Evolutionary conservation across 2,888 invertebrate genomes (phyloP).

Genomic region (Epistrophe eligans): DNA sequence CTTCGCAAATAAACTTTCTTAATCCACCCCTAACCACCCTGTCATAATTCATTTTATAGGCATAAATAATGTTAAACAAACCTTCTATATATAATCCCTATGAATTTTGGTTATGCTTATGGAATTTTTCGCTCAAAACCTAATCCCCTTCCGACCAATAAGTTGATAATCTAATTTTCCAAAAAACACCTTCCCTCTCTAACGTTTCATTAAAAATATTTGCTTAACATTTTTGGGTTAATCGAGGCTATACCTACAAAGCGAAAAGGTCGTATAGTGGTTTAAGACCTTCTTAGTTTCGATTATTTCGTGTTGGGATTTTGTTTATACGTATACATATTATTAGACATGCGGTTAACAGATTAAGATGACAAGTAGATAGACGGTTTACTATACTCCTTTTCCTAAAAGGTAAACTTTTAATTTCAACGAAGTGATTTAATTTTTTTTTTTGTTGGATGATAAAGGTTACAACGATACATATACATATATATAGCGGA

Average conservation of each 20-base stretch:
- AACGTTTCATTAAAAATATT: constrained; percentile 24
- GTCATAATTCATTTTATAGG: not conserved
- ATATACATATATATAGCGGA: not conserved
- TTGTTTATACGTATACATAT: not conserved
- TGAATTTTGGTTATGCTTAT: constrained; percentile 15
- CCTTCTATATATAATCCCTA: not conserved
- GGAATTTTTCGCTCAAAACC: constrained; percentile 2
- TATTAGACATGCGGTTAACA: constrained; percentile 6
- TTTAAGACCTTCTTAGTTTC: not conserved
- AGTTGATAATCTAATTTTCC: constrained; percentile 19
- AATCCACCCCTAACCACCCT: not conserved
- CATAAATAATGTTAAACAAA: constrained; percentile 16
- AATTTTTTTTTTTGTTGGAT: not conserved
- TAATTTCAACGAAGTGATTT: not conserved
- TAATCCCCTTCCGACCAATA: constrained; percentile 21
- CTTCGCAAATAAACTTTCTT: not conserved
- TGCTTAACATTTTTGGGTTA: constrained; percentile 10
- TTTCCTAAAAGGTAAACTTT: not conserved
- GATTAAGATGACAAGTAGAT: constrained; percentile 29
- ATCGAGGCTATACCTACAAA: not conserved
- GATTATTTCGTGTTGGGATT: not conserved
- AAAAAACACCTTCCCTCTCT: not conserved
- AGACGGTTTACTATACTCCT: not conserved
- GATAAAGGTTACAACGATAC: not conserved
- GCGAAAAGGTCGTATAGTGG: constrained; percentile 9